Evolutionary conservation across 2,113 vertebrate species (phyloP).

Genomic region (Hiodon alosoides): DNA sequence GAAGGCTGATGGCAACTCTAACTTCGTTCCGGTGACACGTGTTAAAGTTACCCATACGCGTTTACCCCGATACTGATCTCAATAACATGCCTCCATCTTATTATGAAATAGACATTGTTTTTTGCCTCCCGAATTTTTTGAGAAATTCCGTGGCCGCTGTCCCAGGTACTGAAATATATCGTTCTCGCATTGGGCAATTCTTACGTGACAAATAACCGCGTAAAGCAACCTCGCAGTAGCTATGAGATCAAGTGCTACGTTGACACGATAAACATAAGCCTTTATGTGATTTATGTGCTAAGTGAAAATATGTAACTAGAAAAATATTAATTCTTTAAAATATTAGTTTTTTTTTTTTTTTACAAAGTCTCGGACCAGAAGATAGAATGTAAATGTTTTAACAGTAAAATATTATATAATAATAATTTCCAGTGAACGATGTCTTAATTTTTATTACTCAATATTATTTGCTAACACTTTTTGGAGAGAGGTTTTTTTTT

Average conservation of each 20-base stretch:
- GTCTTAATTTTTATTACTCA: too few relatives aligned
- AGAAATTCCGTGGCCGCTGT: not conserved
- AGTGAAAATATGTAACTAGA: too few relatives aligned
- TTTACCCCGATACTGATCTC: not conserved
- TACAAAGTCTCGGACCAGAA: too few relatives aligned
- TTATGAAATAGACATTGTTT: not conserved
- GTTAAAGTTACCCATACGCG: not conserved
- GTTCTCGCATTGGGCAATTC: not conserved
- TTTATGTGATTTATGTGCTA: too few relatives aligned
- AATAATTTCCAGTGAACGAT: too few relatives aligned
- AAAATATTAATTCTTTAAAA: too few relatives aligned
- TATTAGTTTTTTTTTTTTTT: too few relatives aligned
- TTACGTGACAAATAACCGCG: not conserved
- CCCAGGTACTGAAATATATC: conserved; percentile 12
- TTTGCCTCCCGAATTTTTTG: not conserved
- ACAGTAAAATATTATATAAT: too few relatives aligned
- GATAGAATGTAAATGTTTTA: not conserved
- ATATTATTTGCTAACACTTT: too few relatives aligned
- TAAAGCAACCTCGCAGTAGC: not conserved
- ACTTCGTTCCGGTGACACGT: too few relatives aligned
- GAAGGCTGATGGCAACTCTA: too few relatives aligned
- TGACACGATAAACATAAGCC: not conserved
- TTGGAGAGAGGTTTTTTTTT: too few relatives aligned
- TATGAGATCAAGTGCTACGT: not conserved
- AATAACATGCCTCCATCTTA: not conserved